Percentiles rank a stretch among this genome's conserved stretches.
phyloP scores from a whole-genome alignment of 23 tunicate species.

The Oikopleura dioica region DNA sequence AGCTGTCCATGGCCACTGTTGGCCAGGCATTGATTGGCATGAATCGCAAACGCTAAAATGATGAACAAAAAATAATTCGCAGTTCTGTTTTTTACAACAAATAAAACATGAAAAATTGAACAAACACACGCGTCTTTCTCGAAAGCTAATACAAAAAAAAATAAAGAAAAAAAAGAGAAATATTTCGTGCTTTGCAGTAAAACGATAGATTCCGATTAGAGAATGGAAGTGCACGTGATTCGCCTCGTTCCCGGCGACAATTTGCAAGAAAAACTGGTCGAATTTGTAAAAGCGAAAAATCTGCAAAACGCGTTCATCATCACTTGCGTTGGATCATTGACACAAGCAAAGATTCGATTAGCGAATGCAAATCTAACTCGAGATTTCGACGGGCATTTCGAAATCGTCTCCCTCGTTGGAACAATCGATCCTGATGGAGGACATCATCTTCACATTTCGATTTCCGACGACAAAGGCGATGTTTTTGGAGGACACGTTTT shows the following conservation, averaged over 20 bases:
- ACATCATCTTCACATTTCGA: constrained; percentile 36
- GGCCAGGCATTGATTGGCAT: too few species aligned
- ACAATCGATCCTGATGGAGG: constrained; percentile 28
- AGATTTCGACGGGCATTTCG: constrained; percentile 24
- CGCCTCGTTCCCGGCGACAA: not conserved
- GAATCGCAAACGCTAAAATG: too few species aligned
- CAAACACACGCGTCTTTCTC: too few species aligned
- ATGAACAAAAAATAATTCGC: too few species aligned
- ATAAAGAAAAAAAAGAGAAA: too few species aligned
- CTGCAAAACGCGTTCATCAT: constrained; percentile 22
- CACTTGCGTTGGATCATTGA: constrained; percentile 51
- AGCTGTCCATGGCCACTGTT: too few species aligned
- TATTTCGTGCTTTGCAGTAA: too few species aligned
- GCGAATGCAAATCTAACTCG: constrained; percentile 23
- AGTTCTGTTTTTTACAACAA: too few species aligned
- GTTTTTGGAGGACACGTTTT: constrained; percentile 42
- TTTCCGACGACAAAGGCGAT: constrained; percentile 33
- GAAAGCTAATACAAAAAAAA: too few species aligned
- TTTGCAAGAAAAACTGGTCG: not conserved
- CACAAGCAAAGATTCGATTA: constrained; percentile 27
- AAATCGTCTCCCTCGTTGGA: constrained; percentile 56
- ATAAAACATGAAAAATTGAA: too few species aligned
- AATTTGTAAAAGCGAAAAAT: constrained; percentile 9
- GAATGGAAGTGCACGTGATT: not conserved
- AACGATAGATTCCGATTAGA: too few species aligned